A percentile compares a stretch with the other conserved stretches of the same genome.
These are phyloP conservation scores for Sebastes itinus DNA, from an alignment of 2,797 vertebrate genomes.

Conservation along the genomic window DNA sequence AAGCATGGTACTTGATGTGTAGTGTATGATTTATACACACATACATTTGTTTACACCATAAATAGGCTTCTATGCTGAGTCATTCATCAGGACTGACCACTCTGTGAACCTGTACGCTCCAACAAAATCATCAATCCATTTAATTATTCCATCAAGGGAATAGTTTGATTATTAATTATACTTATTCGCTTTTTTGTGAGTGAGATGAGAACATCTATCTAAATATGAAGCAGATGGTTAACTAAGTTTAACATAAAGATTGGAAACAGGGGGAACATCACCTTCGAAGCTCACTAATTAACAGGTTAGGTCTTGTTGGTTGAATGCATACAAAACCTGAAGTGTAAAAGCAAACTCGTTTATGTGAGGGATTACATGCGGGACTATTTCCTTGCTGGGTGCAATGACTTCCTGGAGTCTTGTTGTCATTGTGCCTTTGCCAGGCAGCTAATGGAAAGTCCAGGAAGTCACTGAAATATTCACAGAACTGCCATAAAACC, in stretches of 20 bases:
- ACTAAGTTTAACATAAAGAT: background rate
- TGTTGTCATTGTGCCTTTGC: conserved; percentile 1
- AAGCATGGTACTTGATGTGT: background rate
- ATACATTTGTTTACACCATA: background rate
- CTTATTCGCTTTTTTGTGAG: background rate
- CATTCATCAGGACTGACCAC: background rate
- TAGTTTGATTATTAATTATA: no score
- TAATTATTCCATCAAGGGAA: background rate
- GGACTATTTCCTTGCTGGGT: background rate
- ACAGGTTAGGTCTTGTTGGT: background rate
- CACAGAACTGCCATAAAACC: background rate
- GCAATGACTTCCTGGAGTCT: background rate
- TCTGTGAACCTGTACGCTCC: background rate
- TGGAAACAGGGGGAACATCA: background rate
- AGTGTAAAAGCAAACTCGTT: no score
- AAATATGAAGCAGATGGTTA: background rate
- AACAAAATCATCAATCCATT: background rate
- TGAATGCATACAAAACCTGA: background rate
- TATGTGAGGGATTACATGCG: background rate
- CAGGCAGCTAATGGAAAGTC: background rate
- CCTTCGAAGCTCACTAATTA: background rate
- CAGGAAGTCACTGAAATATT: background rate
- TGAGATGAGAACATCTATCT: background rate
- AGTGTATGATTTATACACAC: background rate
- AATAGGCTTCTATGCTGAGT: background rate